Base-by-base conservation (phyloP, 2,113 vertebrate species). In the Erinaceus europaeus region DNA sequence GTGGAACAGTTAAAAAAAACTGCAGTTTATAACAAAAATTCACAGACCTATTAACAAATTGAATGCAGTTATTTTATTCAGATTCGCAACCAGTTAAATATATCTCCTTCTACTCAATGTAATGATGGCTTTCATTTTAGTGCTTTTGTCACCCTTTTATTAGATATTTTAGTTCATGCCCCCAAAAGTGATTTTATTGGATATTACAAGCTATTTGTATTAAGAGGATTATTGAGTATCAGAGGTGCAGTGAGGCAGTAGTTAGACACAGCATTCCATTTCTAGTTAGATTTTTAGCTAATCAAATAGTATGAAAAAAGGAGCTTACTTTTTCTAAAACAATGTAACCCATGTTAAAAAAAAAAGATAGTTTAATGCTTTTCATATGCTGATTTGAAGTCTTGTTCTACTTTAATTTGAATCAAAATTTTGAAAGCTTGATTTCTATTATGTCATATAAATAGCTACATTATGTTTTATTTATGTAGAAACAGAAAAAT, bases 31-130 rank as follows among this genome's bases (percentile, higher is more conserved):
- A 17, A 36, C 34, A 46, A 79, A 80, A n/a, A 6, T 11, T 79
- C 72, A 67, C 5, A 79, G 21, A n/a, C n/a, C 36, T 61, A 71
- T 74, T 87, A 90, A 65, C 69, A 74, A 84, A 57, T 36, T 67
- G 53, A 52, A 57, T 61, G 14, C 20, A 94, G 14, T 42, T 78
- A 74, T 94, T 81, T 84, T 46, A 75, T 36, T 72, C 50, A 93
- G 59, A 86, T 57, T 73, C 7, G 10, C 67, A 86, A 71, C 5
- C 18, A 65, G 59, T 59, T 77, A 80, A 86, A 79, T 40, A 44
- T 81, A 25, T 84, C 4, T 46, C 42, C 46, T 81, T 73, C 68
- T 68, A 86, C 10, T 80, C 17, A 84, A 40, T 65, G 2, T 40
- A 84, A 53, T 15, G 29, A 72, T 40, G 20, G 32, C 6, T 79